Evolutionary conservation across 37 sponge, comb jelly and placozoan genomes (phyloP).

Genomic region (Diacarnus erythraeanus): DNA sequence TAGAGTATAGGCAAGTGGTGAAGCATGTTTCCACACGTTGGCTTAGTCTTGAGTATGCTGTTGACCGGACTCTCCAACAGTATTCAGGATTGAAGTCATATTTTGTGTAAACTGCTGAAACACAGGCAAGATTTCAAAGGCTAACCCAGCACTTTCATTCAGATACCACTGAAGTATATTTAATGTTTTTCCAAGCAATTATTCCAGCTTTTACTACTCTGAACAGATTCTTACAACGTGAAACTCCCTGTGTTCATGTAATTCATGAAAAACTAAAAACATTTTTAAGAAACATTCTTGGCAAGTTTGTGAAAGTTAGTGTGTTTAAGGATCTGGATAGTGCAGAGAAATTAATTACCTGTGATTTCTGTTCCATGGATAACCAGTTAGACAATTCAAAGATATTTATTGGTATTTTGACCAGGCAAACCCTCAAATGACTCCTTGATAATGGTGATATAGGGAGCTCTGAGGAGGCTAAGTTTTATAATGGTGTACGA

Average conservation of each 20-base stretch:
- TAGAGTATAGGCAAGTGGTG: conserved; percentile 39
- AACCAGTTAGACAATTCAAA: conserved; percentile 25
- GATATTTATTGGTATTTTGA: conserved; percentile 28
- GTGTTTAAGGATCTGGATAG: conserved; percentile 11
- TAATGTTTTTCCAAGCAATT: conserved; percentile 16
- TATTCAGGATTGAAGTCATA: conserved; percentile 33
- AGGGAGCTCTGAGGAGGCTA: not conserved
- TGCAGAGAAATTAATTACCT: not conserved
- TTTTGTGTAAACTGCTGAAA: conserved; percentile 27
- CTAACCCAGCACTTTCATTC: not conserved
- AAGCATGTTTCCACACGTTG: conserved; percentile 53
- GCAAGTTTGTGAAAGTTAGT: conserved; percentile 27
- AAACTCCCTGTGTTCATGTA: conserved; percentile 5
- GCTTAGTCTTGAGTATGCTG: conserved; percentile 28
- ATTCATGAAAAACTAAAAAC: not conserved
- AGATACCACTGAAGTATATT: conserved; percentile 7
- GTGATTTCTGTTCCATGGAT: conserved; percentile 10
- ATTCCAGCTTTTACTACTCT: not conserved
- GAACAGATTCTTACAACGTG: not conserved
- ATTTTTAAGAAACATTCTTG: conserved; percentile 12
- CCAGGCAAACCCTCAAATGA: conserved; percentile 12
- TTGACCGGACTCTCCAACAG: conserved; percentile 25
- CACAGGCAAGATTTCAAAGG: conserved; percentile 21
- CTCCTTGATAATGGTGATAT: conserved; percentile 34
- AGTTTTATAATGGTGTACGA: not conserved